Conservation (phyloP, 2,113 vertebrate genomes). For the Isurus oxyrinchus region DNA sequence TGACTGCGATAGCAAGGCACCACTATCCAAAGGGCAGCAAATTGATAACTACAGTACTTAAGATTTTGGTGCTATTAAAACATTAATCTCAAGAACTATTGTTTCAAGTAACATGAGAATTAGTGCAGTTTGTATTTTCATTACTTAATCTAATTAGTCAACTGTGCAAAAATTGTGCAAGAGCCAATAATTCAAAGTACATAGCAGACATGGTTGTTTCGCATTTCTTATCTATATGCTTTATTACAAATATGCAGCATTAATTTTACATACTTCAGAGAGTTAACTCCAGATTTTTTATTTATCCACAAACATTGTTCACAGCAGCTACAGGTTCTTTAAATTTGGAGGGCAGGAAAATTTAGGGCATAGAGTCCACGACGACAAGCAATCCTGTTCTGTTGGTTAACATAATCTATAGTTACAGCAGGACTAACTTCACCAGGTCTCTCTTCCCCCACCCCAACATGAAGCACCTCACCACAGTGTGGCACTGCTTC, state of each 20-base stretch:
- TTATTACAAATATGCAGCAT: background rate
- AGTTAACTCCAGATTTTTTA: background rate
- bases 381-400: background rate
- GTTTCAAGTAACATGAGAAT: background rate
- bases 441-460: background rate
- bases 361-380: background rate
- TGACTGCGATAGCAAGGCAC: conserved; percentile 21
- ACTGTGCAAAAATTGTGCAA: background rate
- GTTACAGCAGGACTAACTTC: background rate
- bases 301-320: background rate
- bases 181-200: background rate
- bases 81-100: background rate
- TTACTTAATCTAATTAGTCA: conserved; percentile 7
- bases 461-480: background rate
- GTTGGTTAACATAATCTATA: background rate
- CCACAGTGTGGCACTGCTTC: background rate
- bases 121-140: background rate
- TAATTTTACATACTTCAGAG: background rate
- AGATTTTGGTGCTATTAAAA: background rate
- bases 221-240: background rate
- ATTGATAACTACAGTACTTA: background rate
- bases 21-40: conserved; percentile 16
- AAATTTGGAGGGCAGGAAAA: background rate
- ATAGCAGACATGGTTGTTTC: background rate
- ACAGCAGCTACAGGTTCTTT: background rate